Percentiles rank a stretch among this genome's conserved stretches.
These are phyloP conservation scores for Tipula unca DNA, from an alignment of 2,888 invertebrate genomes.

Conservation along the genomic window DNA sequence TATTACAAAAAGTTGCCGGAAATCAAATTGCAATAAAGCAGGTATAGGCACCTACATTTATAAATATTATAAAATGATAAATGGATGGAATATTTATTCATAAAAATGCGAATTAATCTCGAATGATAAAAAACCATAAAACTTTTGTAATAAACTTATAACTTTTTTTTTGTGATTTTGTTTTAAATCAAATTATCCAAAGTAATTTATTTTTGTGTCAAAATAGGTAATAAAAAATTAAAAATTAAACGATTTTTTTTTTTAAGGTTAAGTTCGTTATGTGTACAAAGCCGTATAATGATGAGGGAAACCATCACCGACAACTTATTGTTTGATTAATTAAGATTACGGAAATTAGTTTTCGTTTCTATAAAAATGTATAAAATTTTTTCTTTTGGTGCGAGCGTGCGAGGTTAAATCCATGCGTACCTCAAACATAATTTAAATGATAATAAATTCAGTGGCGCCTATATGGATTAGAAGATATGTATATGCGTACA, in stretches of 20 bases:
- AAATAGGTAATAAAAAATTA: neutral
- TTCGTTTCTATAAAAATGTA: neutral
- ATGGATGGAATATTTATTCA: neutral
- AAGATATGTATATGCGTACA: neutral
- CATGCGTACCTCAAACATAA: too few relatives aligned
- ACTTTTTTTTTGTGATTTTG: neutral
- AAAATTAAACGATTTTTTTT: neutral
- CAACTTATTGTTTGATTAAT: neutral
- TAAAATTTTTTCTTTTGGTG: too few relatives aligned
- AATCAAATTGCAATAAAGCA: neutral
- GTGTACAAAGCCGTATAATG: neutral
- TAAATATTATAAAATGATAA: neutral
- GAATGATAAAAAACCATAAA: neutral
- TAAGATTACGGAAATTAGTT: neutral
- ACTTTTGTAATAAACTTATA: neutral
- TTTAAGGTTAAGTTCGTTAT: neutral
- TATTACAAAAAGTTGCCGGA: neutral
- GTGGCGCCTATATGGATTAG: neutral
- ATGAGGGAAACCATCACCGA: neutral
- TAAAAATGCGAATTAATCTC: neutral
- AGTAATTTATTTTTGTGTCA: neutral
- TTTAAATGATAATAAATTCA: neutral
- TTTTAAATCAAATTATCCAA: slow-evolving; percentile 1
- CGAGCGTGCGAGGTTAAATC: too few relatives aligned
- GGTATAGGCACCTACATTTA: too few relatives aligned